These are phyloP conservation scores for Oegoconia quadripuncta DNA, from an alignment of 2,888 invertebrate genomes.

Conservation along the genomic window DNA sequence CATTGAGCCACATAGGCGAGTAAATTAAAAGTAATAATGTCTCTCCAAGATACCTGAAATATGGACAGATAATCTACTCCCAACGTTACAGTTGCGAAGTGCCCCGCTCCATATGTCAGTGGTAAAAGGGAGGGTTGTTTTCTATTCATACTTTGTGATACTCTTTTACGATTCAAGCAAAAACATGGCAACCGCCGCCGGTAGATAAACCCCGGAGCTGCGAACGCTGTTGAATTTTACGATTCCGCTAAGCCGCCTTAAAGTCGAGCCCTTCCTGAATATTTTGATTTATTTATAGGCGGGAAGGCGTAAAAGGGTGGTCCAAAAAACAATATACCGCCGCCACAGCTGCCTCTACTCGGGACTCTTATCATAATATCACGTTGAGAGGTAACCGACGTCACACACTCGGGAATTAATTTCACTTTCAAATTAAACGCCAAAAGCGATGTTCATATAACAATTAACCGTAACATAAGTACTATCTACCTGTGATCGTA, in stretches of 20 bases:
- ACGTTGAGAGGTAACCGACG: conserved; percentile 30
- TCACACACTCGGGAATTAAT: no score
- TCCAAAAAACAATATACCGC: conserved; percentile 71
- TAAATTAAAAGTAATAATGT: no score
- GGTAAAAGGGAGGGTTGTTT: conserved; percentile 64
- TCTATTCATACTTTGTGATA: conserved; percentile 72
- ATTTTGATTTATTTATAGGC: conserved; percentile 79
- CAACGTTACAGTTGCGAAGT: conserved; percentile 63
- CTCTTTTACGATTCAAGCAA: conserved; percentile 74
- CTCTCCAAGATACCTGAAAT: no score
- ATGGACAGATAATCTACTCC: conserved; percentile 61
- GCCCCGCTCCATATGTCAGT: conserved; percentile 60
- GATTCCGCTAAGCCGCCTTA: conserved; percentile 78
- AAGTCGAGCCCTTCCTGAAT: conserved; percentile 78
- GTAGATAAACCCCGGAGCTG: conserved; percentile 71
- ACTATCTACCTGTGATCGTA: conserved; percentile 39
- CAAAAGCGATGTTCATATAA: not conserved
- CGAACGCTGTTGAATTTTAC: conserved; percentile 77
- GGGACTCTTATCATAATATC: conserved; percentile 57
- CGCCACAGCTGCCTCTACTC: conserved; percentile 46
- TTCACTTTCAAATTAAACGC: no score
- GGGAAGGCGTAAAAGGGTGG: conserved; percentile 74
- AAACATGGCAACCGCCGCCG: conserved; percentile 65
- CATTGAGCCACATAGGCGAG: no score
- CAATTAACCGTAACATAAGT: not conserved